These are phyloP conservation scores for Nilaparvata lugens DNA, from an alignment of 1,140 invertebrate species.

Conservation along the genomic window DNA sequence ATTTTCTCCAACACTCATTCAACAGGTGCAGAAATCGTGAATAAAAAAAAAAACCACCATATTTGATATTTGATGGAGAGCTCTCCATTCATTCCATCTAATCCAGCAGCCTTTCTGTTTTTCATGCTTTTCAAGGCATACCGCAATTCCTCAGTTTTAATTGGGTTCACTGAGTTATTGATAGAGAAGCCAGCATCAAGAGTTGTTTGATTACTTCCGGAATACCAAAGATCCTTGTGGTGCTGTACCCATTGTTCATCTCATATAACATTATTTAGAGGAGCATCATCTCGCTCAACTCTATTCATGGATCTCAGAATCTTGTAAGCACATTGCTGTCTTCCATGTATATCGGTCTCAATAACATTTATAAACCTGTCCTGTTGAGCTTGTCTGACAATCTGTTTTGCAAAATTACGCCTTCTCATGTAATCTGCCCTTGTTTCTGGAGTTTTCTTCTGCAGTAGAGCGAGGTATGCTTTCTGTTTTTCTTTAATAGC, in stretches of 20 bases:
- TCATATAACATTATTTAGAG: neutral
- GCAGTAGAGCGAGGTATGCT: neutral
- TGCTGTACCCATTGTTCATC: neutral
- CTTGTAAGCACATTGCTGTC: neutral
- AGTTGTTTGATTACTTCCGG: neutral
- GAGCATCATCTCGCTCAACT: neutral
- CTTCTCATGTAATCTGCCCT: neutral
- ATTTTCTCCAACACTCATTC: neutral
- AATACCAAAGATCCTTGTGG: neutral
- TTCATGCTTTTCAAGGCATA: neutral
- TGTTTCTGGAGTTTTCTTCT: neutral
- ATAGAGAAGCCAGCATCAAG: neutral
- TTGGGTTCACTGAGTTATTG: neutral
- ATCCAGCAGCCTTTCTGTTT: neutral
- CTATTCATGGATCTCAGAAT: neutral
- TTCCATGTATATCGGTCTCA: neutral
- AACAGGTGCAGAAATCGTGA: neutral
- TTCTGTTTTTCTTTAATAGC: neutral
- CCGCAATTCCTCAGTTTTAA: neutral
- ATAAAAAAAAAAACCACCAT: neutral
- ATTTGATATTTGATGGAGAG: neutral
- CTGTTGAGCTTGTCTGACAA: neutral
- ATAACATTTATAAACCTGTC: neutral
- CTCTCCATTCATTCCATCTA: neutral
- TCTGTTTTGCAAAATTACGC: neutral